phyloP scores from a whole-genome alignment of 2,888 invertebrate species.

The Athalia rosae region DNA sequence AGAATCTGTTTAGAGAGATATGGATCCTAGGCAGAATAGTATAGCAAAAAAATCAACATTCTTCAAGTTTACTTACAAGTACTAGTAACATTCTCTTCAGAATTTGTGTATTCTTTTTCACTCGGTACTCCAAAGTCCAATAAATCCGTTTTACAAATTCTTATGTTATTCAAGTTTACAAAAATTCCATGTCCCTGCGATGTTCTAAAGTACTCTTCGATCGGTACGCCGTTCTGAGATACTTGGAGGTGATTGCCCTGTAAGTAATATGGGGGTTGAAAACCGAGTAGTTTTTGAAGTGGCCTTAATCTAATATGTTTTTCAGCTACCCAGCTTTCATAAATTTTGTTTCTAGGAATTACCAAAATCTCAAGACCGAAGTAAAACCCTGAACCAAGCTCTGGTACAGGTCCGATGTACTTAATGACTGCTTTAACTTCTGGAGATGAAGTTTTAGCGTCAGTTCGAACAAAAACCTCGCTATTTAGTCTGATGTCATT shows the following conservation, averaged over 20 bases:
- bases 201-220: constrained; percentile 56
- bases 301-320: neutral
- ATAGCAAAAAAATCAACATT: neutral
- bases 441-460: constrained; percentile 33
- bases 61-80: constrained; percentile 17
- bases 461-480: constrained; percentile 60
- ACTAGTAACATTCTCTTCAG: constrained; percentile 10
- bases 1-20: neutral
- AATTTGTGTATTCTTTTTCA: constrained; percentile 20
- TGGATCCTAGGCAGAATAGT: neutral
- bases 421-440: constrained; percentile 71
- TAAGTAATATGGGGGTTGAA: neutral
- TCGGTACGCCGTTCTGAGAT: constrained; percentile 52
- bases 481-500: constrained; percentile 58
- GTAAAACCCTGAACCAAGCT: constrained; percentile 75
- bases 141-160: constrained; percentile 56
- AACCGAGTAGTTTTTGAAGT: neutral
- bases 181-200: constrained; percentile 57
- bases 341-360: constrained; percentile 40
- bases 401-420: constrained; percentile 76
- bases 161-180: constrained; percentile 60
- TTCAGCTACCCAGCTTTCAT: neutral
- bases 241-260: constrained; percentile 56
- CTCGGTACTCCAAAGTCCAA: constrained; percentile 15
- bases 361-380: constrained; percentile 78